These are phyloP conservation scores for Stigmatopora argus DNA, from an alignment of 2,113 vertebrate species.

Conservation along the genomic window DNA sequence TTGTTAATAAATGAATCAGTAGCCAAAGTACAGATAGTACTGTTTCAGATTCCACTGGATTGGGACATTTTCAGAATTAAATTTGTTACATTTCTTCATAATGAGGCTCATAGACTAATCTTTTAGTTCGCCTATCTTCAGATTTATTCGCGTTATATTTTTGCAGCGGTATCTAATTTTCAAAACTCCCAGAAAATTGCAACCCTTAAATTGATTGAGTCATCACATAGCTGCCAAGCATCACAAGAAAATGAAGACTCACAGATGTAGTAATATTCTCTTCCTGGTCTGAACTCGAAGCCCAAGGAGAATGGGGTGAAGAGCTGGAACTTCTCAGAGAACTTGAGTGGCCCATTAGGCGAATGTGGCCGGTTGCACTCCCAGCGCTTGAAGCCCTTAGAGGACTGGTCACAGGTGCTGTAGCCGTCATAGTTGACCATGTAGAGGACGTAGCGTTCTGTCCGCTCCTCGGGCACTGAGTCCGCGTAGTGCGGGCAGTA, in stretches of 20 bases:
- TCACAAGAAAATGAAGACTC: slow-evolving; percentile 66
- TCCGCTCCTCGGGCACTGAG: slow-evolving; percentile 86
- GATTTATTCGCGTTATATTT: neutral
- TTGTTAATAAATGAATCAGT: no score
- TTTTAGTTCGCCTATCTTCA: neutral
- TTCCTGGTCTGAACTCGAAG: slow-evolving; percentile 96
- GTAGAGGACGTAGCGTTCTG: slow-evolving; percentile 94
- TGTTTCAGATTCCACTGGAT: neutral
- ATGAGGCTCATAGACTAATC: neutral
- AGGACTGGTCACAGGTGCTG: slow-evolving; percentile 94
- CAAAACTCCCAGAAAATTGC: neutral
- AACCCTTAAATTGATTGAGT: neutral
- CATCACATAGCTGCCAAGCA: neutral
- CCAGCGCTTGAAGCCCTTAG: slow-evolving; percentile 98
- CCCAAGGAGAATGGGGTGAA: slow-evolving; percentile 98
- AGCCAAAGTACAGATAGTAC: neutral
- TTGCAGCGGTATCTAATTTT: neutral
- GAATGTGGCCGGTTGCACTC: slow-evolving; percentile 96
- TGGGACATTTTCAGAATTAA: neutral
- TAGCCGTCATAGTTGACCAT: slow-evolving; percentile 99
- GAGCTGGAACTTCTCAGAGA: slow-evolving; percentile 99
- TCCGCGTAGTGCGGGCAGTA: slow-evolving; percentile 98
- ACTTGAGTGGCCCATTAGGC: slow-evolving; percentile 94
- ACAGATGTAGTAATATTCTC: slow-evolving; percentile 99
- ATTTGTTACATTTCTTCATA: neutral